phyloP scores from a whole-genome alignment of 35 echinoderm and acorn worm genomes.

The Chiridota heheva region DNA sequence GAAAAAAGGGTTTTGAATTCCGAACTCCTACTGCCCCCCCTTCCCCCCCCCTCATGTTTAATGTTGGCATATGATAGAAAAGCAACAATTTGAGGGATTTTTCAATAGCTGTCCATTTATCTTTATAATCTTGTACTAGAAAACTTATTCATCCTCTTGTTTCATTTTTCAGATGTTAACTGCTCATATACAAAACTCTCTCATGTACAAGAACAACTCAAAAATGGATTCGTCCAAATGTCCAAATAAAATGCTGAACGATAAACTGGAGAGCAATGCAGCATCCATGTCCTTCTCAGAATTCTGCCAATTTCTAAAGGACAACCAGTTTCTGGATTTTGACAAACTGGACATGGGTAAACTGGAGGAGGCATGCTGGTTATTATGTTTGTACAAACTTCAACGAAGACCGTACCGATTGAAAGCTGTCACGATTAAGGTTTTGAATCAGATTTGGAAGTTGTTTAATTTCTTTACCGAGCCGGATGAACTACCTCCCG shows the following conservation, averaged over 20 bases:
- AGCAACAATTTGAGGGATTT: too few relatives aligned
- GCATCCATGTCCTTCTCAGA: slow-evolving; percentile 37
- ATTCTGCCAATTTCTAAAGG: slow-evolving; percentile 2
- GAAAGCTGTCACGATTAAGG: background rate
- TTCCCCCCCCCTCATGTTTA: too few relatives aligned
- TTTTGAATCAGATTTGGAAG: slow-evolving; percentile 27
- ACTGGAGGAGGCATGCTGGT: slow-evolving; percentile 45
- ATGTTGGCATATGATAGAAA: too few relatives aligned
- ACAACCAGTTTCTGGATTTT: slow-evolving; percentile 27
- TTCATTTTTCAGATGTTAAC: slow-evolving; percentile 18
- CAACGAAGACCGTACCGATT: slow-evolving; percentile 2
- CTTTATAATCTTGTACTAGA: too few relatives aligned
- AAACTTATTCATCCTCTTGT: too few relatives aligned
- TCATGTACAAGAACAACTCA: slow-evolving; percentile 13
- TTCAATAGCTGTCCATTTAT: too few relatives aligned
- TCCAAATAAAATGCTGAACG: slow-evolving; percentile 31
- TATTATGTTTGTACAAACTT: slow-evolving; percentile 26
- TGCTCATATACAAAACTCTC: slow-evolving; percentile 24
- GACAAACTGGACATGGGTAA: slow-evolving; percentile 30
- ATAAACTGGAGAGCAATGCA: background rate
- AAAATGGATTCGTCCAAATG: slow-evolving; percentile 31
- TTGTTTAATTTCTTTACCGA: slow-evolving; percentile 36
- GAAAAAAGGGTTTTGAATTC: too few relatives aligned
- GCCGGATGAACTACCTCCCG: slow-evolving; percentile 14
- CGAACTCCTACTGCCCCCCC: too few relatives aligned